phyloP scores from a whole-genome alignment of 1,140 invertebrate species.

The Arctopsyche grandis region DNA sequence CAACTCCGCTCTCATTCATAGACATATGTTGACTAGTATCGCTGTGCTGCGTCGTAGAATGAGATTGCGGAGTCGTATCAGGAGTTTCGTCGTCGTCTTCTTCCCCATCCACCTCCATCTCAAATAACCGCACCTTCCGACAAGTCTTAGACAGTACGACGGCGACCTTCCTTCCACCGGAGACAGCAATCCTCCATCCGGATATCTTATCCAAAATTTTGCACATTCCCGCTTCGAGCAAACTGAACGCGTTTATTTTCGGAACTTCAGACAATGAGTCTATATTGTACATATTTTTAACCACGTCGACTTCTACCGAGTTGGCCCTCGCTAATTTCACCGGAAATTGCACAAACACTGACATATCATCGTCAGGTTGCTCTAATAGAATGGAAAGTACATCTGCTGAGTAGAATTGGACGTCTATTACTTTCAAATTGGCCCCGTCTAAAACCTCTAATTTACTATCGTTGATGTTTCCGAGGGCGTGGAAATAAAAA shows the following conservation, averaged over 20 bases:
- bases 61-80: constrained; percentile 62
- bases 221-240: constrained; percentile 64
- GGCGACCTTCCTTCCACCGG: constrained; percentile 87
- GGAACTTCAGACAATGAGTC: constrained; percentile 65
- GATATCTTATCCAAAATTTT: constrained; percentile 79
- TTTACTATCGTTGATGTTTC: constrained; percentile 58
- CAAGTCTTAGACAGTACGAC: constrained; percentile 83
- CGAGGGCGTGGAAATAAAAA: constrained; percentile 56
- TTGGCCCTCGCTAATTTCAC: constrained; percentile 64
- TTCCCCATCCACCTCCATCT: constrained; percentile 93
- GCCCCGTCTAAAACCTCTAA: constrained; percentile 58
- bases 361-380: constrained; percentile 65
- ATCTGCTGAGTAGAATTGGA: constrained; percentile 85
- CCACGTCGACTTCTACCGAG: constrained; percentile 60
- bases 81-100: constrained; percentile 80
- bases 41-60: constrained; percentile 49
- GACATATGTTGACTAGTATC: constrained; percentile 50
- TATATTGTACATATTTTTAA: constrained; percentile 63
- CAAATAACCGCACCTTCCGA: constrained; percentile 85
- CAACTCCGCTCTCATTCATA: constrained; percentile 42
- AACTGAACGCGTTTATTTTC: constrained; percentile 64
- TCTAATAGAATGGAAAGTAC: constrained; percentile 80
- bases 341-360: constrained; percentile 75
- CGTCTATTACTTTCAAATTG: constrained; percentile 68
- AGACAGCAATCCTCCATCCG: constrained; percentile 81